phyloP scores from a whole-genome alignment of 2,113 vertebrate genomes.

The Synodontis membranacea region DNA sequence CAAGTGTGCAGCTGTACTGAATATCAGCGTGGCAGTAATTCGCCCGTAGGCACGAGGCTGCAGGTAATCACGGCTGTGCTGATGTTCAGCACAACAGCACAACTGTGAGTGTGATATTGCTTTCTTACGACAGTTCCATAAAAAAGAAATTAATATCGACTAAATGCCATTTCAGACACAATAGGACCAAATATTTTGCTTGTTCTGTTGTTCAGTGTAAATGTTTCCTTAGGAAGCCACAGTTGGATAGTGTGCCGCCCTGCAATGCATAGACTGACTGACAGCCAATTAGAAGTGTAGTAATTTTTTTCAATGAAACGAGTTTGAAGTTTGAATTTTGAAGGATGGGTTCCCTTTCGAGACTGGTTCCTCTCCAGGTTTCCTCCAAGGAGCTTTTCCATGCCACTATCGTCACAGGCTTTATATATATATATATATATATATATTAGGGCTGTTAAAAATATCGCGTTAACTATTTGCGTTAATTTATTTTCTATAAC shows the following conservation, averaged over 20 bases:
- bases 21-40: neutral
- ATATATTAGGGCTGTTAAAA: no score
- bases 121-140: neutral
- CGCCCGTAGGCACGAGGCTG: neutral
- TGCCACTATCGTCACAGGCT: no score
- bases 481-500: no score
- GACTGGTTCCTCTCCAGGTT: no score
- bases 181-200: neutral
- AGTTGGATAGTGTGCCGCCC: neutral
- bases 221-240: neutral
- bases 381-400: no score
- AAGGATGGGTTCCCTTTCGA: no score
- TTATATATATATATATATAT: no score
- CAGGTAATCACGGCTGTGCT: neutral
- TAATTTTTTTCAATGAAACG: neutral
- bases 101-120: neutral
- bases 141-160: neutral
- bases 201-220: neutral
- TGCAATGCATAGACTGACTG: neutral
- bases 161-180: neutral
- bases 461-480: no score
- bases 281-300: neutral
- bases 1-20: neutral
- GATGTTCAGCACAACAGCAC: neutral
- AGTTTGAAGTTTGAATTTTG: no score